These are phyloP conservation scores for Athetis lepigone DNA, from an alignment of 2,888 invertebrate species.

Conservation along the genomic window DNA sequence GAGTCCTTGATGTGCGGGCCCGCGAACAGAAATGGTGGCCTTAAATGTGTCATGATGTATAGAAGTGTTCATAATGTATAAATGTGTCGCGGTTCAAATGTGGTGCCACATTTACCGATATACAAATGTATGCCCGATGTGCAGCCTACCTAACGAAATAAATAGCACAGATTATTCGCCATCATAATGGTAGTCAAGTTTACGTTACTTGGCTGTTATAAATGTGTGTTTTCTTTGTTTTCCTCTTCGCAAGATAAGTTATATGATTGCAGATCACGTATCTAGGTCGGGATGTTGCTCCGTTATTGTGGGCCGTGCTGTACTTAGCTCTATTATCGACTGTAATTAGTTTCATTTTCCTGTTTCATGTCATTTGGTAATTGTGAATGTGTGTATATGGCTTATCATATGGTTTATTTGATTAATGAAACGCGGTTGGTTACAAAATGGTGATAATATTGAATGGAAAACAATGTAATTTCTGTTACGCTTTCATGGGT, in stretches of 20 bases:
- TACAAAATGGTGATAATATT: too few species aligned
- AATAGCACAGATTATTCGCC: constrained; percentile 33
- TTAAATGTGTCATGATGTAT: too few species aligned
- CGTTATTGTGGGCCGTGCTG: constrained; percentile 71
- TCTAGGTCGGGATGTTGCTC: constrained; percentile 71
- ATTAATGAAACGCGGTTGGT: too few species aligned
- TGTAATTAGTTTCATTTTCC: constrained; percentile 65
- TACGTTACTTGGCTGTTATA: constrained; percentile 16
- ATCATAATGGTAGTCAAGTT: constrained; percentile 21
- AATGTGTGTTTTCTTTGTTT: constrained; percentile 36
- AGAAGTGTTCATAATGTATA: too few species aligned
- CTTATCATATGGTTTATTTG: constrained; percentile 13
- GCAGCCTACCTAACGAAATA: too few species aligned
- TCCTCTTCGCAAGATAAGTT: constrained; percentile 34
- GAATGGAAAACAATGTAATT: too few species aligned
- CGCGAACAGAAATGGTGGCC: too few species aligned
- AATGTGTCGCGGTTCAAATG: too few species aligned
- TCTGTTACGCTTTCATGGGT: too few species aligned
- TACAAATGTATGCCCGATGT: too few species aligned
- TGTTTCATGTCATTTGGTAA: constrained; percentile 47
- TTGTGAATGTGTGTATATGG: constrained; percentile 17
- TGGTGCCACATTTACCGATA: too few species aligned
- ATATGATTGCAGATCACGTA: constrained; percentile 79
- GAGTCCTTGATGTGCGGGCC: too few species aligned
- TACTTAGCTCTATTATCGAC: constrained; percentile 66